Base-by-base conservation (phyloP, 1,140 invertebrate genomes). In the Lepidurus apus region DNA sequence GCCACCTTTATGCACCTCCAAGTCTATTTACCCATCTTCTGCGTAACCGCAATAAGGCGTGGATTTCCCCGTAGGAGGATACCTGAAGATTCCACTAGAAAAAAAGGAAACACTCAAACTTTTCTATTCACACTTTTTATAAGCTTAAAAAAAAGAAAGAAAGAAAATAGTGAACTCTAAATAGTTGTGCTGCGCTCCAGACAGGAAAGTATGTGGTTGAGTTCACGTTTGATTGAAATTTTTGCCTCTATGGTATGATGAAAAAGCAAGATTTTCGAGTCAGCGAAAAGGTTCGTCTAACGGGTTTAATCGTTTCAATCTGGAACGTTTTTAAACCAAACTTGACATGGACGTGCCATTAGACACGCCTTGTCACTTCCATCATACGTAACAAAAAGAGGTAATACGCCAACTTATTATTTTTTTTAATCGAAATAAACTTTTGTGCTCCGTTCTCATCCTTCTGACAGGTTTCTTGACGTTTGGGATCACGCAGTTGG, bases 221-320 rank as follows among this genome's bases (percentile, higher is more conserved):
- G 53, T 65, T 65, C 53, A 65, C 53, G 53, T 65, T 65, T 65
- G 53, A 65, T 65, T 65, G 53, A 65, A 65, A 65, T 8, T 65
- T 65, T 65, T 65, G 53, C 17, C 53, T 65, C 53, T 21, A 65
- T 65, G 17, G 21, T 65, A 65, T 65, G 53, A 65, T 65, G 53
- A 65, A 65, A 13, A 65, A 21, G 53, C 53, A 65, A 65, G 53
- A 65, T 65, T 21, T 65, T n/a, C 13, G 4, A 65, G 53, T 65
- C 53, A 65, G 13, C 53, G 53, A 65, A 65, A 34, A 65, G 53
- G 53, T 65, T 65, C 53, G 53, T 65, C 53, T 65, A 65, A 65
- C 53, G 53, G 53, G 53, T 65, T 65, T 65, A 65, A 65, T 65
- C 53, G 53, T 17, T 21, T 65, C 21, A 21, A 65, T 65, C 53